Base-by-base conservation (phyloP, 2,797 vertebrate genomes). In the Rhinoraja longicauda region DNA sequence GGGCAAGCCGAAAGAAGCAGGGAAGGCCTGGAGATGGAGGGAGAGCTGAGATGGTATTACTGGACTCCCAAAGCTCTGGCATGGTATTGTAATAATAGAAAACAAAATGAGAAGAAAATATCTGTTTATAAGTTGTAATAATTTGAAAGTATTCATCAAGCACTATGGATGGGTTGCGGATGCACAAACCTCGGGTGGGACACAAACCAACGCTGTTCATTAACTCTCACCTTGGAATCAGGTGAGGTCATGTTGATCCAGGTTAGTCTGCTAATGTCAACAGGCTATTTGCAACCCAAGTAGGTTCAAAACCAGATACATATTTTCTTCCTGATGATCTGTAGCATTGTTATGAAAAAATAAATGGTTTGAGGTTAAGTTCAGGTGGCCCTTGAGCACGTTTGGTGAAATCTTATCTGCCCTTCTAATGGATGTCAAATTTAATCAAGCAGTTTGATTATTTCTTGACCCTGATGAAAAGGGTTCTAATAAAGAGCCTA, bases 81-180 rank as follows among this genome's bases (percentile, higher is more conserved):
- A 84, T 84, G 81, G 53, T 17, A 78, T 78, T 17, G 12, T 5
- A 78, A 36, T 78, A 78, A 78, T 76, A 39, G 36, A 78, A 39
- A 78, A 17, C 32, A 78, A 36, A 36, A 36, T 19, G 32, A 59
- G 4, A 21, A 45, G 24, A 24, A 10, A 84, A 59, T 84, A 59
- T 84, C 64, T 84, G 24, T 84, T 84, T 26, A 53, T 84, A 19
- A 59, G 45, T 29, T 53, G 32, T 81, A 21, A 59, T 57, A 84
- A 84, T 84, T 84, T 84, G 53, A 84, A 84, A 84, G 53, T 12
- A 78, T 32, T 78, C 73, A 29, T 26, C 73, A 76, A 76, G 73
- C 73, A 76, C 73, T 76, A 9, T 29, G 24, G 73, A 76, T 29
- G 73, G 10, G 29, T 29, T n/a, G 73, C n/a, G 73, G 73, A n/a